phyloP scores from a whole-genome alignment of 2,888 invertebrate genomes.

The Lypha dubia region DNA sequence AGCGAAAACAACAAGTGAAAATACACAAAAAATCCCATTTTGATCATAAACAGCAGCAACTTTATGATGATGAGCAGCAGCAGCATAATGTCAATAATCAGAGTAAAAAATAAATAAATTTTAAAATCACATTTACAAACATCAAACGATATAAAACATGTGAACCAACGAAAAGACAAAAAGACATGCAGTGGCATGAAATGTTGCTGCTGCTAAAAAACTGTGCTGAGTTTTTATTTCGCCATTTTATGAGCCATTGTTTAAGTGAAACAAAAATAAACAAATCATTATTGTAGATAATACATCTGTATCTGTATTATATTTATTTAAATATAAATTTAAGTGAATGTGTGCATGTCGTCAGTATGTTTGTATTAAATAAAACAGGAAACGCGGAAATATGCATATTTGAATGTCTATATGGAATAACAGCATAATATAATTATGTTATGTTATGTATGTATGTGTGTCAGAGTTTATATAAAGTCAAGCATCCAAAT shows the following conservation, averaged over 20 bases:
- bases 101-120: slow-evolving; percentile 51
- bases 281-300: slow-evolving; percentile 8
- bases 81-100: slow-evolving; percentile 65
- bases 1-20: slow-evolving; percentile 1
- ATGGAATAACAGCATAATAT: slow-evolving; percentile 47
- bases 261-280: slow-evolving; percentile 41
- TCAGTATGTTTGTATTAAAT: slow-evolving; percentile 29
- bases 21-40: slow-evolving; percentile 16
- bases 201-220: slow-evolving; percentile 37
- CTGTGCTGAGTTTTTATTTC: slow-evolving; percentile 20
- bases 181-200: slow-evolving; percentile 9
- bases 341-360: not conserved
- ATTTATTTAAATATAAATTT: slow-evolving; percentile 9
- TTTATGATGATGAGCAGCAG: slow-evolving; percentile 21
- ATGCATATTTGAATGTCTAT: slow-evolving; percentile 31
- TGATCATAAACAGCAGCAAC: slow-evolving; percentile 25
- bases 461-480: slow-evolving; percentile 63
- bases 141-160: slow-evolving; percentile 29
- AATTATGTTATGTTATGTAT: slow-evolving; percentile 58
- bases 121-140: slow-evolving; percentile 47
- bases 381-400: slow-evolving; percentile 71
- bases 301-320: not conserved
- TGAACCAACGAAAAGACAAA: slow-evolving; percentile 22
- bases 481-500: slow-evolving; percentile 24
- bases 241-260: slow-evolving; percentile 14